Conservation (phyloP, 35 echinoderm and acorn worm species). For the Heliocidaris tuberculata region DNA sequence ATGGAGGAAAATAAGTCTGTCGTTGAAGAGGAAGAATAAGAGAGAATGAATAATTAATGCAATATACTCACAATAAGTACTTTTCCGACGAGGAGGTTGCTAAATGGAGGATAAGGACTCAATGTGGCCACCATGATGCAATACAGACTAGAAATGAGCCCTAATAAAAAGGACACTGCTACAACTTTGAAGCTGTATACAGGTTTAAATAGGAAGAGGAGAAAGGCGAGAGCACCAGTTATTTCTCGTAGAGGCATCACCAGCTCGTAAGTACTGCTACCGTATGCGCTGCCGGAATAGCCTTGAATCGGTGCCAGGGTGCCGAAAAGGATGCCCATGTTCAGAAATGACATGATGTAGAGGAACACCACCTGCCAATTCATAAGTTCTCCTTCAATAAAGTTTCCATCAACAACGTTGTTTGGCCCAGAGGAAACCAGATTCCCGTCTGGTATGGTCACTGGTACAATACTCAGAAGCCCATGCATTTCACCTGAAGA, state of each 20-base stretch:
- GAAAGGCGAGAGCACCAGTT: not conserved
- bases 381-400: not conserved
- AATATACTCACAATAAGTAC: constrained; percentile 29
- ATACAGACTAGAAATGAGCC: not conserved
- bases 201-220: constrained; percentile 6
- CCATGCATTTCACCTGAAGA: not conserved
- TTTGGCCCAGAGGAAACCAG: not conserved
- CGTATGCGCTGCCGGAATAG: constrained; percentile 5
- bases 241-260: not conserved
- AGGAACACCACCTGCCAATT: not conserved
- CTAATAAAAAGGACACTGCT: not conserved
- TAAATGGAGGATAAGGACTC: constrained; percentile 24
- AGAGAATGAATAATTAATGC: too few relatives aligned
- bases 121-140: not conserved
- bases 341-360: not conserved
- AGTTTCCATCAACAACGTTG: not conserved
- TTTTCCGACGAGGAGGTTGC: not conserved
- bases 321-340: not conserved
- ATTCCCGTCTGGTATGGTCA: not conserved
- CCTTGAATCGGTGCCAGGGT: not conserved
- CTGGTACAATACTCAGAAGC: not conserved
- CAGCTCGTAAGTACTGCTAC: not conserved
- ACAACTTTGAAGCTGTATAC: not conserved
- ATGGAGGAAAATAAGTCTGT: not conserved
- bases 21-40: not conserved